These are phyloP conservation scores for Dusona sp. DNA, from an alignment of 2,888 invertebrate genomes.

Conservation along the genomic window DNA sequence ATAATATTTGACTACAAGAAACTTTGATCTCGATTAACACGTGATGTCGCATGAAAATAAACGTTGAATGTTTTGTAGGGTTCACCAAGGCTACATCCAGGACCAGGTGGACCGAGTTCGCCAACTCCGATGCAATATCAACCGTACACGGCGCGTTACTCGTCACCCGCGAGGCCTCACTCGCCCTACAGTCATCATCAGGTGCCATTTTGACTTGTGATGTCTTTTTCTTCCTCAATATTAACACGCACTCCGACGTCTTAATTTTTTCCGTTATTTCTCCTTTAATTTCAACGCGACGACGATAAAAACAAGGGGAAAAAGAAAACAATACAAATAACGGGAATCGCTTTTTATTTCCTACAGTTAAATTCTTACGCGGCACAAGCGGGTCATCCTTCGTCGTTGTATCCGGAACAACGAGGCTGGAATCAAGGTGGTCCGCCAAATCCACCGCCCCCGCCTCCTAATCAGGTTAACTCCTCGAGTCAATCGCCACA, in stretches of 20 bases:
- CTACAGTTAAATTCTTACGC: constrained; percentile 82
- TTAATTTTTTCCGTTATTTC: neutral
- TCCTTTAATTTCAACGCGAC: neutral
- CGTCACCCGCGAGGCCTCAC: constrained; percentile 83
- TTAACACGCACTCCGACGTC: neutral
- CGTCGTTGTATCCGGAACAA: constrained; percentile 82
- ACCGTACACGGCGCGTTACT: constrained; percentile 83
- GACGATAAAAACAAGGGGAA: neutral
- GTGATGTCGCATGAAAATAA: neutral
- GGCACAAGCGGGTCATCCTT: constrained; percentile 81
- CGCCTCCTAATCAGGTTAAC: constrained; percentile 81
- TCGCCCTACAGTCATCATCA: constrained; percentile 83
- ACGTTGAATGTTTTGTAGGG: constrained; percentile 74
- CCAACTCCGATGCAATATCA: constrained; percentile 84
- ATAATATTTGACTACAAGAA: neutral
- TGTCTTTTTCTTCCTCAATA: neutral
- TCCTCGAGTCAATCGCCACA: constrained; percentile 83
- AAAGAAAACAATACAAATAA: neutral
- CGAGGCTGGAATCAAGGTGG: constrained; percentile 83
- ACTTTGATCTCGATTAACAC: neutral
- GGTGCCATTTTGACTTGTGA: constrained; percentile 71
- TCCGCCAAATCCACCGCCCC: constrained; percentile 81
- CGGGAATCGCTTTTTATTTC: constrained; percentile 16
- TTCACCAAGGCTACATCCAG: constrained; percentile 83
- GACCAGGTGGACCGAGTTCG: constrained; percentile 83